Conservation (phyloP, 2,113 vertebrate genomes). For the Heptranchias perlo region DNA sequence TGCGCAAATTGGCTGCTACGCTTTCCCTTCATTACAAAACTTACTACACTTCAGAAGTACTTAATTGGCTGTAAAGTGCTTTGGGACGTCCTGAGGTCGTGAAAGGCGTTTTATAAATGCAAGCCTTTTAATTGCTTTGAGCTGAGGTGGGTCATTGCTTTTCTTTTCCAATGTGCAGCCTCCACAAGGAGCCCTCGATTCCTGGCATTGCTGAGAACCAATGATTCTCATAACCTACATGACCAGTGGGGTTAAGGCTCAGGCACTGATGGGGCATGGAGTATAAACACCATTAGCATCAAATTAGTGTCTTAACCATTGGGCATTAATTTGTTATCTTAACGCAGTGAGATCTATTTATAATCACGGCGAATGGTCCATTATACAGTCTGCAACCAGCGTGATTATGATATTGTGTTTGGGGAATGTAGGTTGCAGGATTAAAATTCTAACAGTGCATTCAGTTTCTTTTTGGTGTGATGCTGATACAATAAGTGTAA, state of each 20-base stretch:
- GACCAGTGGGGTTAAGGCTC: not conserved
- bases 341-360: not conserved
- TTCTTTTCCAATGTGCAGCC: not conserved
- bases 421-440: not conserved
- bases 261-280: no score
- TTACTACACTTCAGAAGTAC: not conserved
- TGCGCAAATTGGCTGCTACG: not conserved
- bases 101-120: not conserved
- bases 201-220: not conserved
- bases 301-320: not conserved
- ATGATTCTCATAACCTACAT: not conserved
- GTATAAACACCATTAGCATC: not conserved
- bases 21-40: not conserved
- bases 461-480: not conserved
- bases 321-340: not conserved
- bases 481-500: not conserved
- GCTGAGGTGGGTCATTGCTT: not conserved
- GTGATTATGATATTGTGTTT: not conserved
- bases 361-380: not conserved
- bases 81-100: not conserved
- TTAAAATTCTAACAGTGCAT: not conserved
- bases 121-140: not conserved
- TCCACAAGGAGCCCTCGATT: not conserved
- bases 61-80: not conserved
- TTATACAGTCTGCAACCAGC: not conserved